These are phyloP conservation scores for Epirrita christyi DNA, from an alignment of 2,888 invertebrate species.

Conservation along the genomic window DNA sequence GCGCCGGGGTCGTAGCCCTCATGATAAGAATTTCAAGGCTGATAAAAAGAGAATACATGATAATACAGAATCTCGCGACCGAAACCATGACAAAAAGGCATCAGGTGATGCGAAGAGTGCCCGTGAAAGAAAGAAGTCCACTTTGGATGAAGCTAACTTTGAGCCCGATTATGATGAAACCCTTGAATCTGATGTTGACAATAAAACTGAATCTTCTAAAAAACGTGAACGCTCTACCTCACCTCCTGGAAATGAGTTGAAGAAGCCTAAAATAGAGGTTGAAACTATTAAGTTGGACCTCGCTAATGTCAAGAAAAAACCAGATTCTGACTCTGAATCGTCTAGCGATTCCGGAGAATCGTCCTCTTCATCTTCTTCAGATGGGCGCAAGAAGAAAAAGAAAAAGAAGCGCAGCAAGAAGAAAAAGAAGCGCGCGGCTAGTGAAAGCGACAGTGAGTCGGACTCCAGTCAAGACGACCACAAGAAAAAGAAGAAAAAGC, in stretches of 20 bases:
- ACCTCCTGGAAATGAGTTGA: conserved; percentile 57
- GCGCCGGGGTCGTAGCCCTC: conserved; percentile 51
- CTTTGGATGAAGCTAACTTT: conserved; percentile 89
- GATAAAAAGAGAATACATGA: conserved; percentile 49
- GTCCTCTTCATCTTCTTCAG: conserved; percentile 79
- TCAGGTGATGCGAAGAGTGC: conserved; percentile 51
- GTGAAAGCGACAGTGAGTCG: conserved; percentile 87
- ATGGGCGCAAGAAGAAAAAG: conserved; percentile 85
- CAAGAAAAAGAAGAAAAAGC: conserved; percentile 88
- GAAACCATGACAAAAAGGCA: conserved; percentile 50
- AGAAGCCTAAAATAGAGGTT: conserved; percentile 66
- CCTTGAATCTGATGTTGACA: conserved; percentile 86
- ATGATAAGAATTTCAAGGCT: conserved; percentile 55
- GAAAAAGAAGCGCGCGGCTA: conserved; percentile 85
- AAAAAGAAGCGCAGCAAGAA: conserved; percentile 87
- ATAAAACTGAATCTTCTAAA: conserved; percentile 79
- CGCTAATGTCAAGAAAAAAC: conserved; percentile 78
- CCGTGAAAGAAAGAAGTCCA: conserved; percentile 86
- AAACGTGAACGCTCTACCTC: conserved; percentile 71
- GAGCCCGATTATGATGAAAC: conserved; percentile 90
- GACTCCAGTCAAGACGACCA: conserved; percentile 88
- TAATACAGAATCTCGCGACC: conserved; percentile 39
- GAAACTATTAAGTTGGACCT: conserved; percentile 79
- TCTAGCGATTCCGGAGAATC: conserved; percentile 78
- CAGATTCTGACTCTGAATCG: conserved; percentile 74